Base-by-base conservation (phyloP, 2,888 invertebrate species). In the Sympetrum striolatum region DNA sequence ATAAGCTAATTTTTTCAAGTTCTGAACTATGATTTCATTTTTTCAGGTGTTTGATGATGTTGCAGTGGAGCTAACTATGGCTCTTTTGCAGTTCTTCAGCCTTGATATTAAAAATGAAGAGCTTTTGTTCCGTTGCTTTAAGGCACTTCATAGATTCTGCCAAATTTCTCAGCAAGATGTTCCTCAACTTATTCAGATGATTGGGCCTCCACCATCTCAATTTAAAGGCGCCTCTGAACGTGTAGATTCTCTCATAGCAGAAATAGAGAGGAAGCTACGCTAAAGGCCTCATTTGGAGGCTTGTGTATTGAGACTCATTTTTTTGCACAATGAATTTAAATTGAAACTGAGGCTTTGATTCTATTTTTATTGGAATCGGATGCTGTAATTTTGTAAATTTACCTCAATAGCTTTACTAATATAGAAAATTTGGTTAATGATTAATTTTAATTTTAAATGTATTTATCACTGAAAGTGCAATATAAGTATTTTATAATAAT, bases 31-130 rank as follows among this genome's bases (percentile, higher is more conserved):
- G 91, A 15, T 53, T 90, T 6, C 90, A 18, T 53, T 18, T 90
- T 92, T 91, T 1, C 94, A 98, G 98, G 98, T 98, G 91, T 98
- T 98, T 94, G 98, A 98, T 94, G 98, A 98, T 94, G 97, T 98
- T 90, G 98, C 98, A 91, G 97, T 98, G 91, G 98, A 98, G 94
- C 94, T 98, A 93, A 96, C 97, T 81, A 98, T 98, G 97, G 98
- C 98, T 90, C 95, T 98, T 93, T 95, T 98, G 92, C 98, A 98
- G 95, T 98, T 96, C 94, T 96, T 98, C 95, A 97, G 96, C 93
- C 92, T 92, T 44, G 95, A 96, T 91, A 97, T 96, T 93, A 97
- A 98, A 48, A 94, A 94, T 58, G 98, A 98, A 94, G 97, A 98
- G 93, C 96, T 97, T 92, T 95, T 97, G 92, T 97, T 95, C 95